phyloP scores from a whole-genome alignment of 2,888 invertebrate species.

The Steromphala cineraria region DNA sequence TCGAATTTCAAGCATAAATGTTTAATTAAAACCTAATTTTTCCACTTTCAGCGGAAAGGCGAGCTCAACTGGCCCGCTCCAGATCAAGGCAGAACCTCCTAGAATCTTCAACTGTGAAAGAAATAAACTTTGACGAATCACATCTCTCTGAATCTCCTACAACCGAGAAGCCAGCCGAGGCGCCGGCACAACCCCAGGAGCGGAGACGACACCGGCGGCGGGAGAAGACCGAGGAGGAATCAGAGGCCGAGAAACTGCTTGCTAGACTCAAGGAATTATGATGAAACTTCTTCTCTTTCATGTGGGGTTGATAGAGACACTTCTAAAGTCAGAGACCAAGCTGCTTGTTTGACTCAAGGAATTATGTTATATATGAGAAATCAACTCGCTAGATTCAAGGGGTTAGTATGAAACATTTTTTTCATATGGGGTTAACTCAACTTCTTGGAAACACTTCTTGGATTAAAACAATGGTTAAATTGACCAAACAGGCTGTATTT shows the following conservation, averaged over 20 bases:
- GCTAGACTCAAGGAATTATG: constrained; percentile 67
- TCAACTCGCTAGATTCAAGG: no score
- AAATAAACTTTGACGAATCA: constrained; percentile 69
- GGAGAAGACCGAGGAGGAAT: constrained; percentile 45
- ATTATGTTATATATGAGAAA: no score
- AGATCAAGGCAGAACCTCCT: constrained; percentile 81
- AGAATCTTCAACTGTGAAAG: constrained; percentile 60
- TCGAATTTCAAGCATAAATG: no score
- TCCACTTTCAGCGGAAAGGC: constrained; percentile 85
- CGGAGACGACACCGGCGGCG: constrained; percentile 22
- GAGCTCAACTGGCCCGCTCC: constrained; percentile 92
- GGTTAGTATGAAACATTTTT: no score
- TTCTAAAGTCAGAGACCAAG: no score
- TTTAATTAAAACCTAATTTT: constrained; percentile 44
- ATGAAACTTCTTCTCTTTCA: constrained; percentile 21
- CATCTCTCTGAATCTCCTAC: constrained; percentile 32
- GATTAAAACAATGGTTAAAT: no score
- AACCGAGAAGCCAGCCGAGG: neutral
- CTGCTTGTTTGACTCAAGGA: no score
- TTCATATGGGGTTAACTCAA: no score
- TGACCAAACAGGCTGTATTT: no score
- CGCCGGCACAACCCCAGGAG: constrained; percentile 1
- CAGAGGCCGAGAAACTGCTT: constrained; percentile 68
- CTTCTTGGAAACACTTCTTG: no score
- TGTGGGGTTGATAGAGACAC: neutral